Base-by-base conservation (phyloP, 2,888 invertebrate species). In the Pyrochroa serraticornis region DNA sequence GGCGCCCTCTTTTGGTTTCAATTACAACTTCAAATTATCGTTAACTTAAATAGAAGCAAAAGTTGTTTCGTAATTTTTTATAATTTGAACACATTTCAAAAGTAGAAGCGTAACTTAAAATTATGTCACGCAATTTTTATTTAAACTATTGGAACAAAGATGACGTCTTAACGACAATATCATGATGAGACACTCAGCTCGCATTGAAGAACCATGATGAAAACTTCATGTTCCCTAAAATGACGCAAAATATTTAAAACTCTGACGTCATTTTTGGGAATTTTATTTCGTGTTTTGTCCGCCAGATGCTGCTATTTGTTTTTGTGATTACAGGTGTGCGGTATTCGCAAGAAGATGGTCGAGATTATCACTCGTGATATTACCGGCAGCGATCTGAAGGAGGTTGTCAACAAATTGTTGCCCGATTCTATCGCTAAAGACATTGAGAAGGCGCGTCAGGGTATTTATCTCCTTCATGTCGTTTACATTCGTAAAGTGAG, bases 351-450 rank as follows among this genome's bases (percentile, higher is more conserved):
- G 81, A 97, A 96, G 84, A 99, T 99, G 99, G 92, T 95, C 7
- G 96, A 98, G 76, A 94, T 93, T 69, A 98, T 99, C 77, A 91
- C 90, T 51, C 87, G 91, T 59, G 97, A 98, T 75, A 93, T 99
- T 30, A 86, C 90, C 60, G 87, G 87, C 71, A 91, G 91, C 50
- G 98, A 99, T 77, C 85, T 99, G 72, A 95, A 96, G 71, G 95
- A 95, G 75, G 95, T 98, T 2, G 97, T 98, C 37, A 94, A 93
- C 83, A 97, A 97, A 80, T 84, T 98, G 70, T 90, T 98, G 70
- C 97, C 99, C 0, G 99, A 99, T 83, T 95, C 96, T 59, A 99
- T 99, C 75, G 98, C 97, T 49, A 97, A 97, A 84, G 99, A 99
- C 75, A 99, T 99, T 73, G 97, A 97, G 81, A 98, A 98, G 84